Evolutionary conservation across 2,888 invertebrate genomes (phyloP), one percentile per base, ranked within the genome.

Genomic region (Holacanthella duospinosa): DNA sequence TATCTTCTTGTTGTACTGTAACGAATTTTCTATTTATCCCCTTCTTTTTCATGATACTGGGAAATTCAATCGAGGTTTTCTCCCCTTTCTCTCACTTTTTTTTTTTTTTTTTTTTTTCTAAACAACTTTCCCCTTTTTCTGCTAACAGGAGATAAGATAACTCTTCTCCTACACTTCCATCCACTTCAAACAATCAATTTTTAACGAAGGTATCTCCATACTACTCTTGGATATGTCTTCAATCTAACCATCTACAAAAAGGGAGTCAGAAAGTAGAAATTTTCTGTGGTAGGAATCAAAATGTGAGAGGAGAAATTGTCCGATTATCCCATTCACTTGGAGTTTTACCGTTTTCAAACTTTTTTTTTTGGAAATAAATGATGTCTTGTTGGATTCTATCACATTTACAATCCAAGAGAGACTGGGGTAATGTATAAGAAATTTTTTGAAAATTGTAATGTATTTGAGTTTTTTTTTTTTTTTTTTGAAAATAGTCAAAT

Each of bases 131-230:
- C 48, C 21, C 21, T 48, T 48, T 48, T 21, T 21, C 48, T 48
- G 36, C 36, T 36, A 16, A 6, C 36, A 36, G 36, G 48, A 48
- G 48, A 48, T 48, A 48, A 48, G 48, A 48, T 48, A 48, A 48
- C 48, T 48, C 48, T n/a, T 9, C 6, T 6, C 48, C 48, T 48
- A 48, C 48, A 48, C 48, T 48, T 48, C 48, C 48, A 48, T n/a
- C 48, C 48, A 48, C 48, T 48, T 48, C 48, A 48, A 48, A 48
- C 48, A 48, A 48, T 48, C 48, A 48, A 48, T 48, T 48, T 48
- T 48, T 48, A 48, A 48, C 48, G 48, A 48, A 48, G 48, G 48
- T 48, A 21, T 16, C 48, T 48, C 36, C 36, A 16, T 36, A 12
- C 9, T 36, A n/a, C 36, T 36, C 36, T 36, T 36, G 9, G 16